Evolutionary conservation across 2,113 vertebrate genomes (phyloP), one percentile per base, ranked within the genome.

Genomic region (Seriola dumerili): DNA sequence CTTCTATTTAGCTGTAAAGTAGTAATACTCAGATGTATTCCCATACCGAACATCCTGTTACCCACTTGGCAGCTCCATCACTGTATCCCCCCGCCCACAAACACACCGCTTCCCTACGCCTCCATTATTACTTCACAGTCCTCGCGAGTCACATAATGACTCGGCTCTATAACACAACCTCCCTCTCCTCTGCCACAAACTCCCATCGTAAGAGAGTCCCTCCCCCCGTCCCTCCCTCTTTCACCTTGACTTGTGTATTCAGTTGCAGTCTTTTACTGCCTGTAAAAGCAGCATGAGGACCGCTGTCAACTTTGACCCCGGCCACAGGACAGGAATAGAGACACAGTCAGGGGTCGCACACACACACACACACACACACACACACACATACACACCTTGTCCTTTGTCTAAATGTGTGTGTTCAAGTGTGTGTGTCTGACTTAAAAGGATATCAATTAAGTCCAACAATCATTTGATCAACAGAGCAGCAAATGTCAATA

Each of bases 161-260:
- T n/a, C n/a, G n/a, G n/a, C n/a, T n/a, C n/a, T n/a, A n/a, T n/a
- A n/a, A n/a, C n/a, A n/a, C n/a, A n/a, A n/a, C n/a, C n/a, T n/a
- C n/a, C n/a, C n/a, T n/a, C n/a, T n/a, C n/a, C n/a, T n/a, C n/a
- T n/a, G n/a, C n/a, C n/a, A n/a, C n/a, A n/a, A n/a, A n/a, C n/a
- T n/a, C n/a, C n/a, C n/a, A n/a, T n/a, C n/a, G n/a, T n/a, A n/a
- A n/a, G n/a, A n/a, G n/a, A n/a, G n/a, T n/a, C n/a, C n/a, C n/a
- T n/a, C n/a, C 40, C 54, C 21, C 50, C 11, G 6, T 16, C 10
- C 29, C 58, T 69, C n/a, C 64, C 52, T 80, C 52, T 80, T 85
- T 94, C 90, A 95, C 95, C 95, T 96, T 96, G 94, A 95, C 91
- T 92, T 89, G 84, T 93, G 93, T 90, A 92, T 95, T 93, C 91